phyloP scores from a whole-genome alignment of 2,797 vertebrate genomes.

The Mormyrus proboscirostris region DNA sequence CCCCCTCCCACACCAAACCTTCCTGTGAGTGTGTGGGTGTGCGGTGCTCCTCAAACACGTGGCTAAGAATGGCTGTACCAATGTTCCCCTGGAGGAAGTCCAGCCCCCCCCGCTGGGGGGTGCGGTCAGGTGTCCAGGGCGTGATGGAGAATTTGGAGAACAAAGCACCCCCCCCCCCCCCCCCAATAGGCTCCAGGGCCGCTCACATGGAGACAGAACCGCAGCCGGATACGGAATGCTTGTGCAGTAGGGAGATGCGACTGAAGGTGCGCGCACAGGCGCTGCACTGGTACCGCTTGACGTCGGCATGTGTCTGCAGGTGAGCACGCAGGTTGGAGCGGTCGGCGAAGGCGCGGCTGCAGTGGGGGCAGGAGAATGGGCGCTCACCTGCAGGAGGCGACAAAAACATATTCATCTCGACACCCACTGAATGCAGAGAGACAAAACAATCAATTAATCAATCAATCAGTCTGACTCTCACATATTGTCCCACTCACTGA shows the following conservation, averaged over 20 bases:
- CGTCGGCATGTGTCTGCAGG: slow-evolving; percentile 85
- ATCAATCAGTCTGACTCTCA: background rate
- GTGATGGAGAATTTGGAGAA: background rate
- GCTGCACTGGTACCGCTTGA: slow-evolving; percentile 93
- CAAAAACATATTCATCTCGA: background rate
- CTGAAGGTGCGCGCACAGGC: slow-evolving; percentile 91
- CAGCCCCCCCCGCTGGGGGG: background rate
- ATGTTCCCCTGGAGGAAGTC: background rate
- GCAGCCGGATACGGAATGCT: slow-evolving; percentile 85
- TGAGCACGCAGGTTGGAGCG: slow-evolving; percentile 94
- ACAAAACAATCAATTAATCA: background rate
- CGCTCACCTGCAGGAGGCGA: slow-evolving; percentile 55
- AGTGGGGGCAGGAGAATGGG: slow-evolving; percentile 74
- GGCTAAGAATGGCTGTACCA: background rate
- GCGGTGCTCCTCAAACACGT: slow-evolving; percentile 1
- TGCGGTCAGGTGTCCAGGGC: background rate
- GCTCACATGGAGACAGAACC: slow-evolving; percentile 58
- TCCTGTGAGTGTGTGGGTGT: slow-evolving; percentile 25
- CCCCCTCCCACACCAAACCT: slow-evolving; percentile 38
- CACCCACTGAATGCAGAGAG: background rate
- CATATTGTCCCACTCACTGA: background rate
- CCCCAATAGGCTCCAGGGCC: background rate
- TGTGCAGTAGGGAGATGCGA: slow-evolving; percentile 92
- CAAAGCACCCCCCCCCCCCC: background rate
- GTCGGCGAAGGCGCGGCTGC: slow-evolving; percentile 91